A percentile compares a stretch with the other conserved stretches of the same genome.
Conservation (phyloP, 2,888 invertebrate genomes). For the Scotopteryx bipunctaria region DNA sequence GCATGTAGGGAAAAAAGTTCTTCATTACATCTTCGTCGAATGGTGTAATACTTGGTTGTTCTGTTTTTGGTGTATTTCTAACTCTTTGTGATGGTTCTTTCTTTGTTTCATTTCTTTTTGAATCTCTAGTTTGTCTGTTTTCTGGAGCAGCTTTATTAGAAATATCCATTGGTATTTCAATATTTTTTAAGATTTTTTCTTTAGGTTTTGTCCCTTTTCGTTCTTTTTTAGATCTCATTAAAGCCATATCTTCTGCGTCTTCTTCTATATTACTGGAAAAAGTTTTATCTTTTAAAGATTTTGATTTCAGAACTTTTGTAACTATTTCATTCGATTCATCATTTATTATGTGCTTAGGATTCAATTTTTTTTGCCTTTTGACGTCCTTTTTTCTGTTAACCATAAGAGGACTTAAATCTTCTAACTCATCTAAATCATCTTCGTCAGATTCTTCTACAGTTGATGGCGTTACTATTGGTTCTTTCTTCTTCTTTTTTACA, state of each 20-base stretch:
- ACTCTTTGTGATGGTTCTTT: conserved; percentile 4
- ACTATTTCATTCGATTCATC: neutral
- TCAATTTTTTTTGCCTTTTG: neutral
- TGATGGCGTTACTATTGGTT: neutral
- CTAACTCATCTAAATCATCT: conserved; percentile 2
- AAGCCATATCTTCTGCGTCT: neutral
- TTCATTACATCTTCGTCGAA: conserved; percentile 24
- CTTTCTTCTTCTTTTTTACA: neutral
- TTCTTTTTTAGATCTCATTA: conserved; percentile 1
- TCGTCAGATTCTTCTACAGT: neutral
- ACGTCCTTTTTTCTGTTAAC: conserved; percentile 2
- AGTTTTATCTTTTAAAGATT: neutral
- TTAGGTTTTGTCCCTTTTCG: neutral
- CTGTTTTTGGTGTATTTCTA: neutral
- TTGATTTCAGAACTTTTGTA: neutral
- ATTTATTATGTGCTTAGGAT: neutral
- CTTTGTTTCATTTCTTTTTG: conserved; percentile 17
- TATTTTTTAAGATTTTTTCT: conserved; percentile 15
- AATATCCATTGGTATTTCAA: conserved; percentile 25
- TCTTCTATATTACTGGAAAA: conserved; percentile 16
- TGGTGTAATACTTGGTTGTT: conserved; percentile 12
- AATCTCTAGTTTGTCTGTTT: conserved; percentile 40
- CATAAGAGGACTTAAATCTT: neutral
- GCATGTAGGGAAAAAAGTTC: conserved; percentile 32
- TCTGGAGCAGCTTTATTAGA: conserved; percentile 34